phyloP scores from a whole-genome alignment of 2,797 vertebrate genomes.

The Tauraco hartlaubi region DNA sequence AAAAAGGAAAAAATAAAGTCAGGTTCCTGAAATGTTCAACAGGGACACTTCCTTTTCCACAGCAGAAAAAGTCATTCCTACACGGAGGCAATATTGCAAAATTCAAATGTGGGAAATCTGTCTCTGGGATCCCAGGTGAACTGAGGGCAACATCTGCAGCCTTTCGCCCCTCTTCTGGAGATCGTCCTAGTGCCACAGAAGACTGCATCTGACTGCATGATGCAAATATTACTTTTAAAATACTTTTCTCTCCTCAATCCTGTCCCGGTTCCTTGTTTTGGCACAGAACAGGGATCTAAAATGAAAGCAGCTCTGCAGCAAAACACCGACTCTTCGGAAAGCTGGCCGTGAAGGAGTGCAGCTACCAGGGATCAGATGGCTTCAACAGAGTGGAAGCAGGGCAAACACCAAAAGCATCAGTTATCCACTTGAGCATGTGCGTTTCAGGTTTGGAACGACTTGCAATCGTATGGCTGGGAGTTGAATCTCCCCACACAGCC shows the following conservation, averaged over 20 bases:
- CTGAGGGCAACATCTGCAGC: background rate
- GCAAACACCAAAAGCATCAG: background rate
- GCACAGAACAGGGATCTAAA: background rate
- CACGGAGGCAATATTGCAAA: background rate
- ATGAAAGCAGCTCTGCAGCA: background rate
- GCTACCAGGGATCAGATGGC: background rate
- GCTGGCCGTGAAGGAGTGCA: background rate
- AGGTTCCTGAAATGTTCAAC: background rate
- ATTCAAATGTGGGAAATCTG: background rate
- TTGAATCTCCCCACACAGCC: background rate
- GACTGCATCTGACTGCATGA: background rate
- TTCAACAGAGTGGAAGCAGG: background rate
- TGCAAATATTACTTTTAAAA: background rate
- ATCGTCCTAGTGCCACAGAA: background rate
- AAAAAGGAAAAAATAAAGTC: background rate
- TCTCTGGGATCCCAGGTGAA: background rate
- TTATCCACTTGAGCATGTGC: fast-evolving
- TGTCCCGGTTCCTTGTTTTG: background rate
- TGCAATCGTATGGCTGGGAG: background rate
- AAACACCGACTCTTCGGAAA: background rate
- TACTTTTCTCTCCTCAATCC: background rate
- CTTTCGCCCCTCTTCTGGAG: background rate
- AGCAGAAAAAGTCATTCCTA: background rate
- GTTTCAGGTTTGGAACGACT: background rate
- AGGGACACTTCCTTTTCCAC: background rate